phyloP scores from a whole-genome alignment of 2,888 invertebrate species.

The Ectemnius cavifrons region DNA sequence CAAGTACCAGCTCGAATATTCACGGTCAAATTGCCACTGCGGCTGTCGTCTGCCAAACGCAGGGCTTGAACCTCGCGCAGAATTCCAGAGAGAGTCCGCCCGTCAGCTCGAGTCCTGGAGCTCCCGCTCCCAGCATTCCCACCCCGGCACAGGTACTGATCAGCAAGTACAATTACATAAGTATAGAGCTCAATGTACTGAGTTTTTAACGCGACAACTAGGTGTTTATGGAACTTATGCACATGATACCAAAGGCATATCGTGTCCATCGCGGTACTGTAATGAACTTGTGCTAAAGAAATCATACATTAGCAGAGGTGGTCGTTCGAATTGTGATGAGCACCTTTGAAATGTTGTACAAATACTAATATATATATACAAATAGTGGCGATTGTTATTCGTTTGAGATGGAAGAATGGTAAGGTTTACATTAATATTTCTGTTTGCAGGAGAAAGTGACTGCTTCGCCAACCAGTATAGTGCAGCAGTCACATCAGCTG shows the following conservation, averaged over 20 bases:
- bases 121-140: conserved; percentile 73
- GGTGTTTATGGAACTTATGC: conserved; percentile 21
- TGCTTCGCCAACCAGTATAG: conserved; percentile 66
- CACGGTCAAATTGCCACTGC: conserved; percentile 73
- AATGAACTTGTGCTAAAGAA: conserved; percentile 62
- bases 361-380: neutral
- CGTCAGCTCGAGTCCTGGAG: conserved; percentile 72
- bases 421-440: neutral
- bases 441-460: conserved; percentile 69
- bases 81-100: conserved; percentile 75
- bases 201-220: too few species aligned
- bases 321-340: conserved; percentile 35
- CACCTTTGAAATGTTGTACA: conserved; percentile 56
- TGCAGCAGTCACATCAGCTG: conserved; percentile 71
- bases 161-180: too few species aligned
- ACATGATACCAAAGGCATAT: conserved; percentile 54
- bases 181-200: too few species aligned
- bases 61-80: conserved; percentile 74
- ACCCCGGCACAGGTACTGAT: conserved; percentile 71
- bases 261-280: conserved; percentile 59
- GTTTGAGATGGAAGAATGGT: neutral
- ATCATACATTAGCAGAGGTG: conserved; percentile 62
- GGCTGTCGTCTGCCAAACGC: conserved; percentile 75
- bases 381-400: too few species aligned
- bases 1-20: conserved; percentile 62